Evolutionary conservation across 2,113 vertebrate genomes (phyloP).

Genomic region (Muntiacus muntjak): DNA sequence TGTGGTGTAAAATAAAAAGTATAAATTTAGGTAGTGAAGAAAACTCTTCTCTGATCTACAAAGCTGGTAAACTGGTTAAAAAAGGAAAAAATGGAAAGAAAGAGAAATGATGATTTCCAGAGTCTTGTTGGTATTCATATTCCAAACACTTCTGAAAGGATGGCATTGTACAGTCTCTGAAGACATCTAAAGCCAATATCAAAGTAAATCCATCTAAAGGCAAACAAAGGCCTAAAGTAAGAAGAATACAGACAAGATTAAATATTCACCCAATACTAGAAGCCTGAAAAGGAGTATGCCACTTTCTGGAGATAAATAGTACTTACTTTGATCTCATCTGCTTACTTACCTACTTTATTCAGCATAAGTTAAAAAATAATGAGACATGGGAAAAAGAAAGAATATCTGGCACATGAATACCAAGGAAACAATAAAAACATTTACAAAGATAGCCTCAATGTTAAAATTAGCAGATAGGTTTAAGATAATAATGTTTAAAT

Average conservation of each 20-base stretch:
- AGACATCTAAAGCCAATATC: background rate
- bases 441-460: background rate
- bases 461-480: background rate
- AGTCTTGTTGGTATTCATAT: background rate
- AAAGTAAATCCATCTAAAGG: background rate
- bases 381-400: background rate
- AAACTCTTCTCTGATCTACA: background rate
- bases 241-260: background rate
- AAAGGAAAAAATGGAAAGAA: background rate
- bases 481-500: background rate
- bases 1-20: background rate
- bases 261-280: background rate
- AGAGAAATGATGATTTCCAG: background rate
- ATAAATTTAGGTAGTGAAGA: background rate
- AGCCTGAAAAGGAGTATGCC: background rate
- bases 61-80: background rate
- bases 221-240: background rate
- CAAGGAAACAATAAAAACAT: background rate
- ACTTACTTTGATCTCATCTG: background rate
- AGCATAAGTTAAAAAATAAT: background rate
- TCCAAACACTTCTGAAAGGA: background rate
- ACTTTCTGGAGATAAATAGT: background rate
- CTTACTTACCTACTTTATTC: background rate
- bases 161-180: background rate
- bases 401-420: background rate